Evolutionary conservation across 2,113 vertebrate species (phyloP).

Genomic region (Muntiacus reevesi): DNA sequence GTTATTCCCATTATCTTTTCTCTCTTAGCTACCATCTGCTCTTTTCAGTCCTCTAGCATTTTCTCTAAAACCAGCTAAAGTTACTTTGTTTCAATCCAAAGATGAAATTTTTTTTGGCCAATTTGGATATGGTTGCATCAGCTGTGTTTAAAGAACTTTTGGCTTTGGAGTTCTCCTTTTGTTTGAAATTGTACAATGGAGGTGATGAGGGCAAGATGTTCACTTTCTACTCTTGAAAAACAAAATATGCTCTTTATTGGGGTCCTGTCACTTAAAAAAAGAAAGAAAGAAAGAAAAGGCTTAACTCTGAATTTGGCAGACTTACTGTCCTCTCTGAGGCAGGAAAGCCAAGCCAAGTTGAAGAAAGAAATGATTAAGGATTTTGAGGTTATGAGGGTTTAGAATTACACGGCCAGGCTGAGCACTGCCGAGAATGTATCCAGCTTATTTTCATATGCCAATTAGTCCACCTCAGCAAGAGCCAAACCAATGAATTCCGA

Average conservation of each 20-base stretch:
- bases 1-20: background rate
- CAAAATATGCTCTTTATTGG: background rate
- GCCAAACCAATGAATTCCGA: background rate
- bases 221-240: slow-evolving; percentile 28
- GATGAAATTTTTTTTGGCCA: slow-evolving; percentile 57
- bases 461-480: background rate
- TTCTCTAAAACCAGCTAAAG: slow-evolving; percentile 45
- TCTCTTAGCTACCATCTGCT: background rate
- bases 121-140: slow-evolving; percentile 35
- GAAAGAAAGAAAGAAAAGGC: background rate
- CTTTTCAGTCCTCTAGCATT: background rate
- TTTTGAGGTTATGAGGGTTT: slow-evolving; percentile 16
- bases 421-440: background rate
- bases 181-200: slow-evolving; percentile 19
- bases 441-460: background rate
- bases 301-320: background rate
- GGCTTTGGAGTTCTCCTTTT: slow-evolving; percentile 29
- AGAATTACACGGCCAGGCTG: background rate
- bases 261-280: background rate
- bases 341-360: slow-evolving; percentile 34
- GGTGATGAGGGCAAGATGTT: slow-evolving; percentile 31
- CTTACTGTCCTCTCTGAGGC: background rate
- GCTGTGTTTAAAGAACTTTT: slow-evolving; percentile 45
- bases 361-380: slow-evolving; percentile 50
- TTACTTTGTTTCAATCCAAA: slow-evolving; percentile 44